A percentile compares a stretch with the other conserved stretches of the same genome.
phyloP scores from a whole-genome alignment of 2,888 invertebrate genomes.

The Leptinotarsa peninsularis region DNA sequence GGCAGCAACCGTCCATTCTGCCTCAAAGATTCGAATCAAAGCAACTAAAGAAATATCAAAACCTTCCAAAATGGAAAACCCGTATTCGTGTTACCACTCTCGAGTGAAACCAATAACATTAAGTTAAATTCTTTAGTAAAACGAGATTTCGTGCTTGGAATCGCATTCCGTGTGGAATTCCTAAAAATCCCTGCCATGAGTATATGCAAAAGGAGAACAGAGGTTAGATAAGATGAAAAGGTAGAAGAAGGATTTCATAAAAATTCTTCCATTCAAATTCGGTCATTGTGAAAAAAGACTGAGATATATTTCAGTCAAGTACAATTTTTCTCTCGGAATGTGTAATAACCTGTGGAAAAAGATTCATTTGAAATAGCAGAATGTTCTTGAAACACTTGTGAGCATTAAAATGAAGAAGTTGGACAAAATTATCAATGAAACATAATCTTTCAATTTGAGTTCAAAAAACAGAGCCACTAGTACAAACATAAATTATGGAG shows the following conservation, averaged over 20 bases:
- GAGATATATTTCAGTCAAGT: neutral
- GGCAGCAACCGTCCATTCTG: neutral
- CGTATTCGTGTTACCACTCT: neutral
- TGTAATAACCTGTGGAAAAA: neutral
- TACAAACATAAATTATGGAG: no score
- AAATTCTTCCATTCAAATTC: neutral
- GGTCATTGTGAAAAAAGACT: neutral
- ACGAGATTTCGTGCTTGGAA: slow-evolving; percentile 7
- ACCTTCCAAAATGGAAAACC: neutral
- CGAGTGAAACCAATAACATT: slow-evolving; percentile 9
- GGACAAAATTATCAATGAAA: no score
- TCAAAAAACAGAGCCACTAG: no score
- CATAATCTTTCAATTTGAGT: no score
- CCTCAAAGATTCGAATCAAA: neutral
- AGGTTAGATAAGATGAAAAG: neutral
- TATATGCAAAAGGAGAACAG: neutral
- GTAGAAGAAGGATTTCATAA: slow-evolving; percentile 5
- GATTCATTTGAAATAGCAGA: neutral
- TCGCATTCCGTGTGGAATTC: neutral
- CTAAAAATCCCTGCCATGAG: neutral
- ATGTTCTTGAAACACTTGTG: neutral
- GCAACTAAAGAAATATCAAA: neutral
- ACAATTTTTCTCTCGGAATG: slow-evolving; percentile 1
- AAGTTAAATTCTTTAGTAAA: slow-evolving; percentile 5
- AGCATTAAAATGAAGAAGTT: neutral